Evolutionary conservation across 2,888 invertebrate species (phyloP), one percentile per base, ranked within the genome.

Genomic region (Hedychridium roseum): DNA sequence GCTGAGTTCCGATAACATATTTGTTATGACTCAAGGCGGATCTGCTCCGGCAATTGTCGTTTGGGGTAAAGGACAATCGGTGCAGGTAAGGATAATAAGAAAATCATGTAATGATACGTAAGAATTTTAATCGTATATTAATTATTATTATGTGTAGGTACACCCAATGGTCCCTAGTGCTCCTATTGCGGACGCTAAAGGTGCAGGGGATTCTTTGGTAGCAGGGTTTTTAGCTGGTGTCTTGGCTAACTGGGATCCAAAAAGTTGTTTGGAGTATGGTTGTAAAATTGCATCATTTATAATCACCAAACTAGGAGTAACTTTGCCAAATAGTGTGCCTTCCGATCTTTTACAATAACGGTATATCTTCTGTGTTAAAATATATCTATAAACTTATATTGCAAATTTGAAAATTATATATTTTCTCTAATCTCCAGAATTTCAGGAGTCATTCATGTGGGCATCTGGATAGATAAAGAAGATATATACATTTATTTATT

Each of bases 121-220:
- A 30, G 39, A 11, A 49, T 27, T 6, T 17, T 32, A 15, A 35
- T 20, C 15, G 16, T 14, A 27, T 41, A 39, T 32, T 3, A 12
- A 31, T 11, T 23, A 14, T 18, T 27, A 27, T 34, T 21, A 32
- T 47, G 35, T 44, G 23, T 20, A 71, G 71, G 66, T 74, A 26
- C 50, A 60, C 18, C 75, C 76, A 2, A 56, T 62, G 23, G 47
- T 56, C 46, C 71, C 73, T 18, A 66, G 51, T 21, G 49, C 42
- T 27, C 65, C 70, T 31, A 51, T 75, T 18, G 28, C 66, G 20
- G 80, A 80, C 54, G 79, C 80, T 9, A 79, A 78, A 7, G 80
- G 80, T 27, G 79, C 80, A 26, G 80, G 79, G 7, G 80, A 80
- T 61, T 66, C 80, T 30, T 63, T 80, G 26, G 77, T 76, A 7